Percentiles rank a stretch among this genome's conserved stretches.
phyloP scores from a whole-genome alignment of 2,888 invertebrate species.

The Ariolimax columbianus region DNA sequence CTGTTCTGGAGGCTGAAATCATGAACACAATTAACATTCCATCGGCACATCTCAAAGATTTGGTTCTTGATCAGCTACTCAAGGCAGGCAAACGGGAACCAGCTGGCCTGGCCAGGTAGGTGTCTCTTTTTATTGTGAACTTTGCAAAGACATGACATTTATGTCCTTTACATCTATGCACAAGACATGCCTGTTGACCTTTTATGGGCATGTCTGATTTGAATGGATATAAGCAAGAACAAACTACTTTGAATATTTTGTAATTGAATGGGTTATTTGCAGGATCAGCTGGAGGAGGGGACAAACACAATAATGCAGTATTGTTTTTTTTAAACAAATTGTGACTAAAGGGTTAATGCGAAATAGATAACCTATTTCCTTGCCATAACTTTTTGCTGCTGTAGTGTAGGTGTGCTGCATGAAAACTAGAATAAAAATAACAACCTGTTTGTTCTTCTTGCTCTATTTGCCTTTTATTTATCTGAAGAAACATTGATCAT shows the following conservation, averaged over 20 bases:
- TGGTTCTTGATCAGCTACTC: constrained; percentile 90
- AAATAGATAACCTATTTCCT: too few species aligned
- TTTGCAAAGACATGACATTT: constrained; percentile 59
- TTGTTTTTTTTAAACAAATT: too few species aligned
- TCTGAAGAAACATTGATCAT: too few species aligned
- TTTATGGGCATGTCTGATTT: neutral
- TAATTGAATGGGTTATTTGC: neutral
- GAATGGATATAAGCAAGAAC: neutral
- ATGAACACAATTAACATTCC: constrained; percentile 70
- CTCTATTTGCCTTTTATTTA: too few species aligned
- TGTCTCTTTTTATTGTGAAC: constrained; percentile 80
- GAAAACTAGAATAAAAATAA: too few species aligned
- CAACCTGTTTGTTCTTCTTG: too few species aligned
- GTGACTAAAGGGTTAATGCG: too few species aligned
- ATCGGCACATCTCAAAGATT: constrained; percentile 91
- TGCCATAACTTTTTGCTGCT: too few species aligned
- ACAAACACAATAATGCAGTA: too few species aligned
- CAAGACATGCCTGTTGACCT: neutral
- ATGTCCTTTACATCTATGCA: neutral
- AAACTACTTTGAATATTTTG: neutral
- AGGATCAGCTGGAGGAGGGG: too few species aligned
- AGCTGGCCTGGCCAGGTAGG: constrained; percentile 88
- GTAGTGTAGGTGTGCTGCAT: too few species aligned
- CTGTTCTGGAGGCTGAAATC: constrained; percentile 83
- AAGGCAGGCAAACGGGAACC: constrained; percentile 93